phyloP scores from a whole-genome alignment of 2,797 vertebrate species.

The Enteromius fasciolatus region DNA sequence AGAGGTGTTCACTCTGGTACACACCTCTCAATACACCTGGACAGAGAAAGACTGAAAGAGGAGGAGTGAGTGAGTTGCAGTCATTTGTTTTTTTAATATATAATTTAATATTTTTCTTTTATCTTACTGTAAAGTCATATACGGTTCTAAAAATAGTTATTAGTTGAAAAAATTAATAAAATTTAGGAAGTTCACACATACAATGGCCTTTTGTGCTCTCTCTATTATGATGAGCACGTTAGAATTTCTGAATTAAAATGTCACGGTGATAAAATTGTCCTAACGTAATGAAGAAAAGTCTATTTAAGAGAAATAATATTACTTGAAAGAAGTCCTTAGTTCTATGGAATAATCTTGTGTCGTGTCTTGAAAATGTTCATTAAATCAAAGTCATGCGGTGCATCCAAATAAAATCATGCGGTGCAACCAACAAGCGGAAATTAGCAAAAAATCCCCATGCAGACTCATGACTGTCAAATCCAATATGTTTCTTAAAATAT shows the following conservation, averaged over 20 bases:
- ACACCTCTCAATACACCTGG: constrained; percentile 94
- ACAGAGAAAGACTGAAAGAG: constrained; percentile 91
- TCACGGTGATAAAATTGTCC: not conserved
- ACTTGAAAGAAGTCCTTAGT: not conserved
- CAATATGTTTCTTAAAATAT: not conserved
- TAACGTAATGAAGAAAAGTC: not conserved
- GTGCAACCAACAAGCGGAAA: not conserved
- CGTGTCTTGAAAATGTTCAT: not conserved
- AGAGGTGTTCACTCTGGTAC: constrained; percentile 97
- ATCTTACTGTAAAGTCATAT: not conserved
- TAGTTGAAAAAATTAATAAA: not conserved
- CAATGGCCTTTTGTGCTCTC: not conserved
- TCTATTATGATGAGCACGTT: constrained; percentile 1
- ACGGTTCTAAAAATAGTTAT: not conserved
- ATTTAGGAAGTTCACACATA: not conserved
- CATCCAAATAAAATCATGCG: not conserved
- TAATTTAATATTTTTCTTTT: not conserved
- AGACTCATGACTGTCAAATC: not conserved
- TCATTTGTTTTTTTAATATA: not conserved
- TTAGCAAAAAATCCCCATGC: not conserved
- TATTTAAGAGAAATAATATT: not conserved
- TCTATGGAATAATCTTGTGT: not conserved
- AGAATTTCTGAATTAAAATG: constrained; percentile 1
- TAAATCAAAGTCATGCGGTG: not conserved
- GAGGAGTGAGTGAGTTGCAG: constrained; percentile 17